Evolutionary conservation across 2,113 vertebrate species (phyloP), one percentile per base, ranked within the genome.

Genomic region (Oryzias curvinotus): DNA sequence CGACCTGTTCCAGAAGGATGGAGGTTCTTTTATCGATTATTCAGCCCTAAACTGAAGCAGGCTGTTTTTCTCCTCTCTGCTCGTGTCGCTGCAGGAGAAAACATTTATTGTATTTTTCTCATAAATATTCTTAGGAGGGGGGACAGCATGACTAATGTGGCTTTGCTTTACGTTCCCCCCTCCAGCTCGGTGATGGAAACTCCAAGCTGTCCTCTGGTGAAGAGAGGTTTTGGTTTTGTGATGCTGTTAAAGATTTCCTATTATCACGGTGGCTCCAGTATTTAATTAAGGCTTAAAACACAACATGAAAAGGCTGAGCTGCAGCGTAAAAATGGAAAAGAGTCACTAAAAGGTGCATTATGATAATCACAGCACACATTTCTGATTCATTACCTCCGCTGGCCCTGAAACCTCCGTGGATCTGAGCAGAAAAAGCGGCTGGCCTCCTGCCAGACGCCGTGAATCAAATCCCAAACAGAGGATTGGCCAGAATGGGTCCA

Each of bases 1-100:
- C 10, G 36, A 36, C 36, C 36, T 36, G 5, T 7, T 23, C 21
- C 21, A 28, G 26, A 28, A 28, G 26, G 36, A 12, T 36, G 36
- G 36, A 36, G 36, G 36, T 36, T 36, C 36, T 12, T 12, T 36
- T 3, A 36, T 36, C 36, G 1, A 36, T 36, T 36, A 12, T 36
- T 36, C 36, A 36, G 30, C 30, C 36, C 36, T 36, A 12, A 36
- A 36, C 36, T 12, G 36, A 36, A 36, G 2, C 26, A 36, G 36
- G 36, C 36, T 10, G 36, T 36, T 55, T 63, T 51, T 19, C 8
- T 17, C 50, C 49, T 23, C 13, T 21, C 28, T 50, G 51, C 43
- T 65, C 18, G 49, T 54, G 50, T 49, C 57, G 50, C 58, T 68
- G 26, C 59, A 56, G 52, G 41, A 63, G 36, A 47, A 12, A 55